A percentile compares a stretch with the other conserved stretches of the same genome.
Conservation (phyloP, 2,113 vertebrate genomes). For the Passer montanus region DNA sequence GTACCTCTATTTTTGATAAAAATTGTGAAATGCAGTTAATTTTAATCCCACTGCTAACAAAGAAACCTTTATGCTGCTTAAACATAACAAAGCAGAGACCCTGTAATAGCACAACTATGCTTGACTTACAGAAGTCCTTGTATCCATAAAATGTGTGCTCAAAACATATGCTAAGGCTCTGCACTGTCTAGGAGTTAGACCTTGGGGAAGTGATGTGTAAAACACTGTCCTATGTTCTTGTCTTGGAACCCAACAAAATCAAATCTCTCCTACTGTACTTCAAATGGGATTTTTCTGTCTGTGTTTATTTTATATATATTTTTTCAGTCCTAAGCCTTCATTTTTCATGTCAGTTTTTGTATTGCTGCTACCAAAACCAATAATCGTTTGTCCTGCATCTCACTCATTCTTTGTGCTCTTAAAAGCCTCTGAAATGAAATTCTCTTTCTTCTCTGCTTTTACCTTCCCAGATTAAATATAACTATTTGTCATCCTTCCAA, state of each 20-base stretch:
- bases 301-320: neutral
- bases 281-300: neutral
- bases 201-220: neutral
- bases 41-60: neutral
- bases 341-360: conserved; percentile 50
- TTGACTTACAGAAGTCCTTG: neutral
- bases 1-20: neutral
- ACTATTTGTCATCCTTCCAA: conserved; percentile 51
- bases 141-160: neutral
- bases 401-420: conserved; percentile 38
- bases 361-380: conserved; percentile 34
- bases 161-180: neutral
- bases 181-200: neutral
- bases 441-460: conserved; percentile 23
- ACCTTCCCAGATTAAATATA: conserved; percentile 32
- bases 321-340: neutral
- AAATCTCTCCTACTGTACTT: neutral
- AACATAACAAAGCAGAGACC: neutral
- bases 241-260: neutral
- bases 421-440: conserved; percentile 54
- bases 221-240: neutral
- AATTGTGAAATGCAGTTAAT: neutral
- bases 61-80: rapidly evolving
- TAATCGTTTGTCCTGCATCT: conserved; percentile 43
- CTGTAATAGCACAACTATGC: neutral